Evolutionary conservation across 2,113 vertebrate genomes (phyloP), one percentile per base, ranked within the genome.

Genomic region (Austrofundulus limnaeus): DNA sequence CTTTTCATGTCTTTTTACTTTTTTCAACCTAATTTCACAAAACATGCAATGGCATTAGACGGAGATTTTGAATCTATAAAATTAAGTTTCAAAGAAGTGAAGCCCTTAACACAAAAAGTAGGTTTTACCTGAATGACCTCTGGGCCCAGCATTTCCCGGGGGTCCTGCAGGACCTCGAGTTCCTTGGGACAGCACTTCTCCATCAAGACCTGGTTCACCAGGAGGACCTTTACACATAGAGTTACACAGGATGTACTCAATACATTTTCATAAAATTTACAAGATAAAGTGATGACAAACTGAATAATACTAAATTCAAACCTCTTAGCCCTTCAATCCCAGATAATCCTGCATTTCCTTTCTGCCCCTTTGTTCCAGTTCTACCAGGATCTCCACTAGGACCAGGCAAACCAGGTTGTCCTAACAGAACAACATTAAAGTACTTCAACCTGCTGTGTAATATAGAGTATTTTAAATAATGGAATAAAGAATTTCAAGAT

Each of bases 51-150:
- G 10, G 8, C 31, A 34, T 34, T 34, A 34, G 31, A 34, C 1
- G 31, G 10, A 34, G 5, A 34, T 34, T 34, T 34, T 10, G 5
- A 2, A 34, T 10, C 1, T 34, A 34, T 8, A 9, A 34, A 34
- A 2, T 9, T 34, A 10, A 34, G 10, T 9, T 34, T 1, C 31
- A 51, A 28, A 13, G n/a, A n/a, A 6, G 2, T 14, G 12, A 38
- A 13, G n/a, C 11, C 4, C 17, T 37, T 55, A 16, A 39, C 17
- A 10, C 24, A 38, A 49, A 58, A 0, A 28, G 8, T 6, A 51
- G 11, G 19, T 46, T 52, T 80, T 52, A 94, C 95, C 80, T 0
- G 82, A 46, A 87, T 81, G 79, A 75, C 95, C 92, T 37, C 12
- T 64, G 34, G 25, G 5, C 24, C 94, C 94, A 14, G 59, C 0